A percentile compares a stretch with the other conserved stretches of the same genome.
Conservation (phyloP, 2,888 invertebrate species). For the Oscheius sp. region DNA sequence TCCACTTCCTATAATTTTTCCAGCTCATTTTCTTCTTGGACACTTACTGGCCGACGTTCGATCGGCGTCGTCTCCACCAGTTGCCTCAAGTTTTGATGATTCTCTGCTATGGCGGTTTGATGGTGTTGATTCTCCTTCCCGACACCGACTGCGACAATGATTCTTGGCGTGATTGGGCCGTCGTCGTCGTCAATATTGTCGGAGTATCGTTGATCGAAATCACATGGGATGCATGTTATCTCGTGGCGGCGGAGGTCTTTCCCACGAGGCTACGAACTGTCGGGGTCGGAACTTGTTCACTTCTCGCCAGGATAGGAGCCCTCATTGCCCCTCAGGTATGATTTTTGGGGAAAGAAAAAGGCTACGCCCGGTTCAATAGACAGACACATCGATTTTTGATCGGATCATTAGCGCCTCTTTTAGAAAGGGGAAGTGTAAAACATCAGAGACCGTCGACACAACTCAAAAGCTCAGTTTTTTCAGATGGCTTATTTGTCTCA, state of each 20-base stretch:
- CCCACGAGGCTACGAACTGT: conserved; percentile 55
- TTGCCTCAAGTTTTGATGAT: conserved; percentile 64
- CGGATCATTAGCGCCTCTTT: neutral
- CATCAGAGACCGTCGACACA: neutral
- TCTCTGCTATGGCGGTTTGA: conserved; percentile 60
- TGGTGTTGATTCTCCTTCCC: conserved; percentile 54
- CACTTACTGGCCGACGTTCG: conserved; percentile 59
- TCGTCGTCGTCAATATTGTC: conserved; percentile 64
- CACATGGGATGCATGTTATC: conserved; percentile 71
- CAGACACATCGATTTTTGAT: neutral
- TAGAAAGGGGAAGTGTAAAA: too few species aligned
- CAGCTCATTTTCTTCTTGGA: conserved; percentile 66
- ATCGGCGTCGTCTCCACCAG: conserved; percentile 67
- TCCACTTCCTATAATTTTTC: neutral
- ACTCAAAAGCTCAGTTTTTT: conserved; percentile 9
- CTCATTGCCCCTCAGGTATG: conserved; percentile 63
- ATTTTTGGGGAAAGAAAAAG: neutral
- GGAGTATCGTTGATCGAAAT: conserved; percentile 69
- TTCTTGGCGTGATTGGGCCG: conserved; percentile 45
- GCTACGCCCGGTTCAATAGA: neutral
- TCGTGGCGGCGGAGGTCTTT: conserved; percentile 68
- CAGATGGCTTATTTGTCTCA: conserved; percentile 59
- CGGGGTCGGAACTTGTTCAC: conserved; percentile 63
- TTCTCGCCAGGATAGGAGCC: conserved; percentile 66
- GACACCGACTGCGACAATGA: conserved; percentile 47